Conservation (phyloP, 1,140 invertebrate species). For the Lordiphosa clarofinis region DNA sequence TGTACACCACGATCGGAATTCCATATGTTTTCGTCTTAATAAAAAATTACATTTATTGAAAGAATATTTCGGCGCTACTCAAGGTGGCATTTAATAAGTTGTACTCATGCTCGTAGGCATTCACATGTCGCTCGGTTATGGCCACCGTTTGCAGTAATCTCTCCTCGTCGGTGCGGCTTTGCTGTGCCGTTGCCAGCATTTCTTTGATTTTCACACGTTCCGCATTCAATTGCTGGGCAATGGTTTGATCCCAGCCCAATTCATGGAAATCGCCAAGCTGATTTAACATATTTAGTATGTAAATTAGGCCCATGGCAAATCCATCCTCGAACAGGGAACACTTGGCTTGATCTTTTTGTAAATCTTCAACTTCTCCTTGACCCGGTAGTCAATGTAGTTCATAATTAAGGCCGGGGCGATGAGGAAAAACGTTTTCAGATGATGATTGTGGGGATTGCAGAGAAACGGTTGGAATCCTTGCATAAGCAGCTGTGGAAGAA, state of each 20-base stretch:
- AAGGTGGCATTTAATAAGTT: conserved; percentile 94
- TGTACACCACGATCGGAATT: conserved; percentile 31
- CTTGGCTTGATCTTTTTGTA: conserved; percentile 86
- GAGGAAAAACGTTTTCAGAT: conserved; percentile 95
- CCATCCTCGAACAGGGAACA: conserved; percentile 96
- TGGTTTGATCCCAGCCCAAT: conserved; percentile 97
- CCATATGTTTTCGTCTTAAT: conserved; percentile 61
- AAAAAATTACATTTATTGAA: conserved; percentile 81
- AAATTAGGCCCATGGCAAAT: conserved; percentile 95
- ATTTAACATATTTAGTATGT: conserved; percentile 86
- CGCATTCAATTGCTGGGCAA: conserved; percentile 85
- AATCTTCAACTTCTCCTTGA: conserved; percentile 95
- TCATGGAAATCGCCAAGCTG: conserved; percentile 92
- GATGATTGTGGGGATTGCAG: conserved; percentile 91
- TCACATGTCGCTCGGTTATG: conserved; percentile 91
- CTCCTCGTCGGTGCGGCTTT: conserved; percentile 82
- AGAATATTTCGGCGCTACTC: conserved; percentile 96
- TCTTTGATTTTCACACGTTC: conserved; percentile 84
- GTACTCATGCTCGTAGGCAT: conserved; percentile 93
- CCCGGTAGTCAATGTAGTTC: conserved; percentile 96
- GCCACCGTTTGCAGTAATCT: conserved; percentile 96
- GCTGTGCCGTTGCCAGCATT: conserved; percentile 68
- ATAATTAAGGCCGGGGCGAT: conserved; percentile 96
- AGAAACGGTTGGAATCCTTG: conserved; percentile 96
- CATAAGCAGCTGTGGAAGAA: conserved; percentile 86